Evolutionary conservation across 2,797 vertebrate species (phyloP).

Genomic region (Periophthalmus magnuspinnatus): DNA sequence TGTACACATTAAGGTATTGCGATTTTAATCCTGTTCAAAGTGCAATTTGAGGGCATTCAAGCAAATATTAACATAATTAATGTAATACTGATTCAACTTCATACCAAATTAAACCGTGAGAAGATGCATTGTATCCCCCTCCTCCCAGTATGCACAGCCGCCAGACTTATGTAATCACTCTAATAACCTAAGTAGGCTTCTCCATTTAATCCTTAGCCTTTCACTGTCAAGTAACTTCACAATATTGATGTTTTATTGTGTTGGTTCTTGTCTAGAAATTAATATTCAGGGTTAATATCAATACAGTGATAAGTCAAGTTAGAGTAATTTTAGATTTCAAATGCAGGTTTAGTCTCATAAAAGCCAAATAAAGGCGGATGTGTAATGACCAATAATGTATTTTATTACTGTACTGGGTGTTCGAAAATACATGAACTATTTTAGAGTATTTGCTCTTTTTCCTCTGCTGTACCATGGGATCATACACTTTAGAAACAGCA

Average conservation of each 20-base stretch:
- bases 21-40: too few relatives aligned
- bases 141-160: background rate
- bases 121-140: background rate
- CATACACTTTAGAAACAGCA: constrained; percentile 50
- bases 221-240: background rate
- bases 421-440: background rate
- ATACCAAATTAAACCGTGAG: constrained; percentile 1
- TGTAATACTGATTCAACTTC: background rate
- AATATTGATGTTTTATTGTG: background rate
- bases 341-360: background rate
- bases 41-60: too few relatives aligned
- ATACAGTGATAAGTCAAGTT: too few relatives aligned
- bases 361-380: background rate
- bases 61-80: background rate
- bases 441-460: background rate
- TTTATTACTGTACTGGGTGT: too few relatives aligned
- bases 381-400: too few relatives aligned
- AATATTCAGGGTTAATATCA: too few relatives aligned
- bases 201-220: background rate
- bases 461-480: too few relatives aligned
- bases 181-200: background rate
- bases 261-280: background rate
- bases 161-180: background rate
- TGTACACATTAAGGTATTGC: too few relatives aligned
- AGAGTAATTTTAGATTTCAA: too few relatives aligned